phyloP scores from a whole-genome alignment of 2,888 invertebrate genomes.

The Clusia tigrina region DNA sequence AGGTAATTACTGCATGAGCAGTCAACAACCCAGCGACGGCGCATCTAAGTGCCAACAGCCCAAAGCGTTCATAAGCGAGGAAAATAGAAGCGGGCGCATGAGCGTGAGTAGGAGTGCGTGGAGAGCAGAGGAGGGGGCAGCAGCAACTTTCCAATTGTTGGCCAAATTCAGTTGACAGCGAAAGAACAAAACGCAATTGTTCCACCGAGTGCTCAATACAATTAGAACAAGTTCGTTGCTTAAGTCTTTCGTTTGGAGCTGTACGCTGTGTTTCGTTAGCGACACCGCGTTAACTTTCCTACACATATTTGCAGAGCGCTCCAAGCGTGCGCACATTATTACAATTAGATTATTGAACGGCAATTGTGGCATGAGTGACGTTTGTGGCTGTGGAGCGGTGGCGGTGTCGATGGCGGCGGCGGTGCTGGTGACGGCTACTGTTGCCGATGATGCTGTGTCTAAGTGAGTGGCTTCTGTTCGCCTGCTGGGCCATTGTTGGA shows the following conservation, averaged over 20 bases:
- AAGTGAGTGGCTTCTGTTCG: not conserved
- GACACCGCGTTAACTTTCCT: constrained; percentile 23
- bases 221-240: constrained; percentile 20
- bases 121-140: constrained; percentile 7
- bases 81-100: no score
- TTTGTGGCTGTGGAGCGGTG: not conserved
- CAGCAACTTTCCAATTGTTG: constrained; percentile 23
- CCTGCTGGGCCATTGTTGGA: not conserved
- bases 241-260: constrained; percentile 31
- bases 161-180: constrained; percentile 22
- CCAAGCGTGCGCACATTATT: constrained; percentile 21
- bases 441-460: not conserved
- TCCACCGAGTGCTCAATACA: not conserved
- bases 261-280: not conserved
- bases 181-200: not conserved
- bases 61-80: no score
- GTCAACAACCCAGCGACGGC: no score
- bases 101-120: no score
- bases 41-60: no score
- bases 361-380: no score
- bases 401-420: not conserved
- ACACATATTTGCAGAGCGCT: constrained; percentile 25
- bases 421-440: not conserved
- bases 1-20: no score
- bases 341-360: constrained; percentile 28